A percentile compares a stretch with the other conserved stretches of the same genome.
These are phyloP conservation scores for Cheilosia vernalis DNA, from an alignment of 2,888 invertebrate genomes.

Conservation along the genomic window DNA sequence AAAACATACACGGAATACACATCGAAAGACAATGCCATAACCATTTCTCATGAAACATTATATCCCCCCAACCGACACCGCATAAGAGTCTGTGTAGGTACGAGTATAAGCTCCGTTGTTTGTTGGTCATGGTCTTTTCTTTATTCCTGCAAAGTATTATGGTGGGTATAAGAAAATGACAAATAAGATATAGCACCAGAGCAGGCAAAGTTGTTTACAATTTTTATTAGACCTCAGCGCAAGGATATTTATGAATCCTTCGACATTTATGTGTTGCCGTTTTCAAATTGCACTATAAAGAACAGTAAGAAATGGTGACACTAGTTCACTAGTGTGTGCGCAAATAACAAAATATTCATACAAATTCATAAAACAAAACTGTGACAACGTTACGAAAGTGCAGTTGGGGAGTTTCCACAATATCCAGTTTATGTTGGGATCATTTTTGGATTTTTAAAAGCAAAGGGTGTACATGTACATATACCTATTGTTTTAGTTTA, in stretches of 20 bases:
- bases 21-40: conserved; percentile 38
- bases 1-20: conserved; percentile 20
- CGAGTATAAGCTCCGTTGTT: neutral
- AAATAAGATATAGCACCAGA: conserved; percentile 23
- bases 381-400: conserved; percentile 17
- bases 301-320: conserved; percentile 39
- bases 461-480: neutral
- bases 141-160: conserved; percentile 24
- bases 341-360: conserved; percentile 20
- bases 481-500: neutral
- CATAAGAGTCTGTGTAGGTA: neutral
- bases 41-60: conserved; percentile 43
- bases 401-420: conserved; percentile 3
- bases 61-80: neutral
- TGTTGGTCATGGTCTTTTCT: conserved; percentile 1
- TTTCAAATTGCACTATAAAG: conserved; percentile 54
- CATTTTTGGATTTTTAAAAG: neutral
- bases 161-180: conserved; percentile 3
- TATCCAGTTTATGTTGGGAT: neutral
- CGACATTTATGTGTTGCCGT: conserved; percentile 45
- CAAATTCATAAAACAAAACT: conserved; percentile 25
- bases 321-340: conserved; percentile 33
- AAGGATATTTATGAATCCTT: conserved; percentile 64
- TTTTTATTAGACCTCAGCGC: conserved; percentile 66
- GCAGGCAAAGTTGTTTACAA: conserved; percentile 54